Conservation (phyloP, 2,797 vertebrate genomes). For the Halcyon smyrnensis region DNA sequence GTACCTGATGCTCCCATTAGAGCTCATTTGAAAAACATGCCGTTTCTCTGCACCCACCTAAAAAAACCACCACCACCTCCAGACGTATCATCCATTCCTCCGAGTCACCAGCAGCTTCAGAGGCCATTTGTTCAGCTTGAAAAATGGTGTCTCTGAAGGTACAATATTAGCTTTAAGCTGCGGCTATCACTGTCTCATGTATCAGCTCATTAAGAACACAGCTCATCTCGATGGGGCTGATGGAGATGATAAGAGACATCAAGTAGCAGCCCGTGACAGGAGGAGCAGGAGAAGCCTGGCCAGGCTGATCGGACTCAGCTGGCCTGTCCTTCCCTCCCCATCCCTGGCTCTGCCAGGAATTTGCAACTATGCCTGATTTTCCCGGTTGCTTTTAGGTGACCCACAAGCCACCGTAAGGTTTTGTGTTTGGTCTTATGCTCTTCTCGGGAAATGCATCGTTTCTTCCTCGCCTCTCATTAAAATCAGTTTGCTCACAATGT, state of each 20-base stretch:
- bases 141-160: constrained; percentile 28
- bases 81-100: background rate
- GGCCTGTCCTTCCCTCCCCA: background rate
- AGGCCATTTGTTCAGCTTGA: constrained; percentile 53
- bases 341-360: background rate
- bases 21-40: background rate
- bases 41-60: background rate
- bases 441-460: background rate
- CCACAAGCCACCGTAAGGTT: background rate
- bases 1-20: fast-evolving
- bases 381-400: background rate
- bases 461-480: background rate
- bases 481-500: fast-evolving
- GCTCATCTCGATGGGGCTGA: background rate
- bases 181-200: constrained; percentile 42
- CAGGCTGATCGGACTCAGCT: constrained; percentile 45
- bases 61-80: background rate
- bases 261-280: constrained; percentile 38
- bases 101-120: constrained; percentile 3
- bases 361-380: background rate
- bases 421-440: background rate
- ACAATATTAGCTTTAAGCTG: constrained; percentile 26
- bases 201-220: constrained; percentile 61
- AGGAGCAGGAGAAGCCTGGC: background rate
- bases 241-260: constrained; percentile 56